Percentiles rank a stretch among this genome's conserved stretches.
Conservation (phyloP, 1,140 invertebrate species). For the Drosophila bifasciata region DNA sequence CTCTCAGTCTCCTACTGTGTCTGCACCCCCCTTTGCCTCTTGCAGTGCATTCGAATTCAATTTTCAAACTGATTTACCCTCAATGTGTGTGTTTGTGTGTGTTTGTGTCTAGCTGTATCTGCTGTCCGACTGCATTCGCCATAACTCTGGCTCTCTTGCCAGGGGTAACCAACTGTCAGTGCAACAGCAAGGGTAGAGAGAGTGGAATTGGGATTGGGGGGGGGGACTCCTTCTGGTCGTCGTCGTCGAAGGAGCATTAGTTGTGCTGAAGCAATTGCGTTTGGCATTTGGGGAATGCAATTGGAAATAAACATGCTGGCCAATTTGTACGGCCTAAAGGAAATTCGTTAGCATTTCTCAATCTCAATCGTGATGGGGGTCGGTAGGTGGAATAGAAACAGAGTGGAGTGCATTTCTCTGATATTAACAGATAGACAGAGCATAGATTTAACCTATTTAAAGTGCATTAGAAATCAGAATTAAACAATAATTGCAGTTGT, state of each 20-base stretch:
- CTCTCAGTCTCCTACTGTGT: not conserved
- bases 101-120: slow-evolving; percentile 18
- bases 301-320: slow-evolving; percentile 41
- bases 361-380: not conserved
- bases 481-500: no score
- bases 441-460: no score
- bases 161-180: slow-evolving; percentile 32
- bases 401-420: not conserved
- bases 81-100: slow-evolving; percentile 9
- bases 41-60: slow-evolving; percentile 70
- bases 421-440: no score
- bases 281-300: slow-evolving; percentile 39
- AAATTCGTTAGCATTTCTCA: slow-evolving; percentile 42
- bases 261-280: slow-evolving; percentile 11
- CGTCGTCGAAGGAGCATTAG: not conserved
- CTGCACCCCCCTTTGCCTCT: slow-evolving; percentile 1
- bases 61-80: slow-evolving; percentile 76
- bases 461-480: no score
- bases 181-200: no score
- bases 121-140: slow-evolving; percentile 63
- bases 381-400: not conserved
- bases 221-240: no score
- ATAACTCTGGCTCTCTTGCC: slow-evolving; percentile 75
- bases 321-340: slow-evolving; percentile 45
- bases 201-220: no score